Base-by-base conservation (phyloP, 2,797 vertebrate species). In the Hoplostethus mediterraneus region DNA sequence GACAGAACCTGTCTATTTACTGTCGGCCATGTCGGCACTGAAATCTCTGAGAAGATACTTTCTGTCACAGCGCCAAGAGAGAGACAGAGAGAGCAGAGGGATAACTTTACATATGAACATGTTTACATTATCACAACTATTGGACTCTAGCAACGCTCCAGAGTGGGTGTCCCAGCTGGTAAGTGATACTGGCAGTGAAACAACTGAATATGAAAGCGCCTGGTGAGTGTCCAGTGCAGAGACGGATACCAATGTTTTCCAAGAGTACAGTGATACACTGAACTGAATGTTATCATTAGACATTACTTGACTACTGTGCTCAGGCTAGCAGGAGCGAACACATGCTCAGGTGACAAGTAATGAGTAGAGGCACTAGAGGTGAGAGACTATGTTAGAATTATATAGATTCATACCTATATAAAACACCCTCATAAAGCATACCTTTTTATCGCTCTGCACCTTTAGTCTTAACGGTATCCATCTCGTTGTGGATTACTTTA, bases 401-500 rank as follows among this genome's bases (percentile, higher is more conserved):
- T 90, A 90, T 83, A 86, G 88, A 90, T 92, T 90, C 84, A 90
- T 89, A 83, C 83, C 73, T 75, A 78, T 89, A 89, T 88, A 87
- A 89, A 90, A 90, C 65, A 85, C 75, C 75, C 73, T 63, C 72
- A 78, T 89, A 90, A 89, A 90, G 79, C 72, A 67, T 78, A 84
- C 71, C 67, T 78, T 90, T 90, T 90, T 87, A 89, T 83, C 73
- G 66, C 70, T 0, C n/a, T 55, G 68, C 84, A 81, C 83, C 85
- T 91, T 90, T 91, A 80, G 69, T 86, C 90, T 90, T 71, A 68
- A 84, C 63, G 16, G 80, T 76, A 88, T 92, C 87, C 76, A 81
- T 93, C 90, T 91, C 80, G 73, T 82, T 86, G 79, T 85, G 80
- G 81, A 90, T 91, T 93, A 90, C 90, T 90, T 91, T 82, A 79